Percentiles rank a stretch among this genome's conserved stretches.
Conservation (phyloP, 2,888 invertebrate genomes). For the Itoplectis maculator region DNA sequence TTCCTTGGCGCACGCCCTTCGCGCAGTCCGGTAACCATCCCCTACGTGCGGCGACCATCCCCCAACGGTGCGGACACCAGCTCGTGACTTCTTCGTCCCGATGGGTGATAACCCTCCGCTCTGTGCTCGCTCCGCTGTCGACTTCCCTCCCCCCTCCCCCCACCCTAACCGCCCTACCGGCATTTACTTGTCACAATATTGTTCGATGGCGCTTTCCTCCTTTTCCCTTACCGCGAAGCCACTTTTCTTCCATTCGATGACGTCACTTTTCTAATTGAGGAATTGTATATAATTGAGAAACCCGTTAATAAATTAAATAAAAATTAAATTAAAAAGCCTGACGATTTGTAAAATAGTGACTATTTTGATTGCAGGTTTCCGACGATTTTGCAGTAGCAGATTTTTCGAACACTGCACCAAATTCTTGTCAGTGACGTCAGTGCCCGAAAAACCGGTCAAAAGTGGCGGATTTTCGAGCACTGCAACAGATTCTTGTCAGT, state of each 20-base stretch:
- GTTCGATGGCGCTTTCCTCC: conserved; percentile 34
- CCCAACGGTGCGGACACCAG: conserved; percentile 18
- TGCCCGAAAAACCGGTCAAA: too few species aligned
- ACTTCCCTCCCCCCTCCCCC: not conserved
- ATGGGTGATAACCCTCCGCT: conserved; percentile 36
- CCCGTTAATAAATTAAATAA: too few species aligned
- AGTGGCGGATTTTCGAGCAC: too few species aligned
- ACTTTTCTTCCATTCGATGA: not conserved
- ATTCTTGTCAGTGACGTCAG: too few species aligned
- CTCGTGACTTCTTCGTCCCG: conserved; percentile 51
- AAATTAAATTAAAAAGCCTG: too few species aligned
- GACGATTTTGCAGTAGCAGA: too few species aligned
- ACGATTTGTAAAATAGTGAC: too few species aligned
- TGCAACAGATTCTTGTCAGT: too few species aligned
- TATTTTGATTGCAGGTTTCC: too few species aligned
- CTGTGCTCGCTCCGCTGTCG: conserved; percentile 9
- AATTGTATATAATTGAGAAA: too few species aligned
- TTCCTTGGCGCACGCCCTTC: conserved; percentile 56
- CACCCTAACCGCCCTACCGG: conserved; percentile 16
- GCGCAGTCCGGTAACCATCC: conserved; percentile 52
- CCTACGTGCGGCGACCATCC: conserved; percentile 34
- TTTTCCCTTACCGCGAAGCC: not conserved
- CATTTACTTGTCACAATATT: conserved; percentile 61
- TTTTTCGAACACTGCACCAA: too few species aligned
- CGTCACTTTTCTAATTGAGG: conserved; percentile 15